These are phyloP conservation scores for Coleophora flavipennella DNA, from an alignment of 2,888 invertebrate species.

Conservation along the genomic window DNA sequence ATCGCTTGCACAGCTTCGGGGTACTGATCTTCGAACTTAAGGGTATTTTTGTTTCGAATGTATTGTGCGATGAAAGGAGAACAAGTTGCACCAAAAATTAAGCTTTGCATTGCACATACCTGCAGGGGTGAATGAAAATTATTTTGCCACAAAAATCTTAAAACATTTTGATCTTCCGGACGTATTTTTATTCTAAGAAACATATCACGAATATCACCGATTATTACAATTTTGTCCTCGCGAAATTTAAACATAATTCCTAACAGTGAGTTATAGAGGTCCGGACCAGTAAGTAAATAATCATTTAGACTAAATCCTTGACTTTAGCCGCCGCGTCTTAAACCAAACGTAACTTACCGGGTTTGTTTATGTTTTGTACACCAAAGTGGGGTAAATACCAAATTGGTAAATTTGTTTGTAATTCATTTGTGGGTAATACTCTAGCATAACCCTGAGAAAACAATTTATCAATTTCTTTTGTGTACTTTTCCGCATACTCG, in stretches of 20 bases:
- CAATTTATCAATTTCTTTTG: conserved; percentile 9
- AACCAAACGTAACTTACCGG: conserved; percentile 14
- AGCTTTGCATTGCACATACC: conserved; percentile 12
- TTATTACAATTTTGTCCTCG: conserved; percentile 7
- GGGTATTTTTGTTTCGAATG: conserved; percentile 17
- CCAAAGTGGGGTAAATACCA: conserved; percentile 17
- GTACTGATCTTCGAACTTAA: no score
- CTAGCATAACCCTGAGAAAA: conserved; percentile 15
- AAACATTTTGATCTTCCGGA: conserved; percentile 13
- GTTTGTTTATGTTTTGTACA: conserved; percentile 14
- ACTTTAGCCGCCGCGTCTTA: conserved; percentile 15
- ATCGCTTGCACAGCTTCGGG: no score
- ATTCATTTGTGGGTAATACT: conserved; percentile 11
- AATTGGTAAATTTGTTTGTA: conserved; percentile 7
- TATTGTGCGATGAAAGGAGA: conserved; percentile 18
- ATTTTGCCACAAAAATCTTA: conserved; percentile 15
- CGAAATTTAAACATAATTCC: conserved; percentile 17
- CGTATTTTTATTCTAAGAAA: conserved; percentile 14
- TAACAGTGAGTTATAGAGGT: conserved; percentile 15
- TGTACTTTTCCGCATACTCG: conserved; percentile 9
- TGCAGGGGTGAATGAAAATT: conserved; percentile 1
- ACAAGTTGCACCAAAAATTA: conserved; percentile 15
- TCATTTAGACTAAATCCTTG: conserved; percentile 12
- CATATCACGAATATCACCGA: conserved; percentile 14
- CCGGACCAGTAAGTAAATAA: conserved; percentile 13